Conservation (phyloP, 2,113 vertebrate genomes). For the Onychostoma macrolepis region DNA sequence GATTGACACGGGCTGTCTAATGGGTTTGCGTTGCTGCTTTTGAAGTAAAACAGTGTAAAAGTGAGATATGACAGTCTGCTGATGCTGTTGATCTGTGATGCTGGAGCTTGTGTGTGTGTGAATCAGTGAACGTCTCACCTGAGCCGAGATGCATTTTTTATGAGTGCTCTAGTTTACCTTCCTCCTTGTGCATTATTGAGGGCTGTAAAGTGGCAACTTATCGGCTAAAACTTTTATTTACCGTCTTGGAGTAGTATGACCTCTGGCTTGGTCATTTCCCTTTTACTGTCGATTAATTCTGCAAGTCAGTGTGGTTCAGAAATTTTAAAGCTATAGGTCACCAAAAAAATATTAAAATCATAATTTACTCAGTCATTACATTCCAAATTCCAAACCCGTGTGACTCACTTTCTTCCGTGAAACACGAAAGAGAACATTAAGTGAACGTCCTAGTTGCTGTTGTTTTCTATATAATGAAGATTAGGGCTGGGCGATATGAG, state of each 20-base stretch:
- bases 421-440: too few species aligned
- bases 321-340: background rate
- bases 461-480: too few species aligned
- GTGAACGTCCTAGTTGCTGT: too few species aligned
- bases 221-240: slow-evolving; percentile 62
- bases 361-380: background rate
- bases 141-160: slow-evolving; percentile 59
- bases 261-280: background rate
- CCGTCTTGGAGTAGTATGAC: slow-evolving; percentile 33
- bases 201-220: slow-evolving; percentile 57
- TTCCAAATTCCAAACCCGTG: background rate
- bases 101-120: background rate
- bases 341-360: background rate
- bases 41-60: background rate
- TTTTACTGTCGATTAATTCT: background rate
- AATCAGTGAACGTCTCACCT: background rate
- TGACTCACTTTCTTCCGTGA: background rate
- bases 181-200: slow-evolving; percentile 65
- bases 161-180: slow-evolving; percentile 57
- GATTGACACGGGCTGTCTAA: background rate
- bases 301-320: background rate
- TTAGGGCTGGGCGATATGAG: too few species aligned
- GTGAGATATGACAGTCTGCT: background rate
- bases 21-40: background rate
- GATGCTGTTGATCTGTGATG: background rate